A percentile compares a stretch with the other conserved stretches of the same genome.
These are phyloP conservation scores for Aquatica leii DNA, from an alignment of 2,888 invertebrate genomes.

Conservation along the genomic window DNA sequence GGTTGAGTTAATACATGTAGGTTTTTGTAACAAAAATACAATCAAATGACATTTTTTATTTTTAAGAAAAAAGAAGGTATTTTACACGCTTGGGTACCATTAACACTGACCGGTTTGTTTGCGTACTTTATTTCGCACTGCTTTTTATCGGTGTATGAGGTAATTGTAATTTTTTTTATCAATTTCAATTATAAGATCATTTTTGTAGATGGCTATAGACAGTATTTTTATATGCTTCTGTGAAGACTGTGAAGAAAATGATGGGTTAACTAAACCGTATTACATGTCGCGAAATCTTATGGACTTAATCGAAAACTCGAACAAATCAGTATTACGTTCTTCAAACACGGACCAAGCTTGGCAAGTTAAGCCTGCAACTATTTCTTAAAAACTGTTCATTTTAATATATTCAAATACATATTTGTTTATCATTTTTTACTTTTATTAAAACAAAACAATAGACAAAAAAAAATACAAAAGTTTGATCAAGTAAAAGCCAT, in stretches of 20 bases:
- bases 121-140: conserved; percentile 75
- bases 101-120: conserved; percentile 69
- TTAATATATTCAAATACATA: too few species aligned
- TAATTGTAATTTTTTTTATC: conserved; percentile 53
- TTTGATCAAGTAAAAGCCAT: too few species aligned
- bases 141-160: conserved; percentile 78
- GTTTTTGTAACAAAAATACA: neutral
- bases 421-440: too few species aligned
- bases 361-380: too few species aligned
- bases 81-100: conserved; percentile 69
- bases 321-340: conserved; percentile 38
- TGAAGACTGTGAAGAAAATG: conserved; percentile 72
- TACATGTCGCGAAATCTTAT: conserved; percentile 72
- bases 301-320: conserved; percentile 71
- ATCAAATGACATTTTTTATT: conserved; percentile 18
- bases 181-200: neutral
- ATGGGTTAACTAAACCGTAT: conserved; percentile 68
- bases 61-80: conserved; percentile 65
- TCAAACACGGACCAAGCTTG: too few species aligned
- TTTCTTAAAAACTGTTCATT: too few species aligned
- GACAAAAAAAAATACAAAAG: too few species aligned
- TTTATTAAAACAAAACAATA: too few species aligned
- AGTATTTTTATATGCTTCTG: conserved; percentile 75
- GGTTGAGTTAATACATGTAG: conserved; percentile 67
- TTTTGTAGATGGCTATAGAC: conserved; percentile 70